These are phyloP conservation scores for Deroptyus accipitrinus DNA, from an alignment of 2,113 vertebrate species.

Conservation along the genomic window DNA sequence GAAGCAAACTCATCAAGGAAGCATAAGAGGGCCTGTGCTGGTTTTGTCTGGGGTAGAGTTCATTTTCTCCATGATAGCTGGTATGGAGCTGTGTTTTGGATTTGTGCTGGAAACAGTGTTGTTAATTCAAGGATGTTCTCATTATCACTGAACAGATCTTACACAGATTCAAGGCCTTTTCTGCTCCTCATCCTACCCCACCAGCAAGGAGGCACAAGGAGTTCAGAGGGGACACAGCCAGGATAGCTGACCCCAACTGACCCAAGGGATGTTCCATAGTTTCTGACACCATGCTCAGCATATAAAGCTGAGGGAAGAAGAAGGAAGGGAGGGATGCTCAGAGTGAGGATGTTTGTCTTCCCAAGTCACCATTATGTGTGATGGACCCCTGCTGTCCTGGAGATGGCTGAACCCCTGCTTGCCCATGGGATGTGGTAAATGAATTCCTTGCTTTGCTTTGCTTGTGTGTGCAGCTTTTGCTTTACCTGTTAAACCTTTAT, in stretches of 20 bases:
- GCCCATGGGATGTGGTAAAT: background rate
- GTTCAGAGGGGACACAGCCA: background rate
- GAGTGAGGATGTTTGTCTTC: background rate
- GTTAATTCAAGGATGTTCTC: background rate
- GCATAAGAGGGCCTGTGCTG: background rate
- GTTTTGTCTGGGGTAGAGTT: background rate
- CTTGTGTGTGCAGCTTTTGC: background rate
- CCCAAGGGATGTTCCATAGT: background rate
- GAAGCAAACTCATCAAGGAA: background rate
- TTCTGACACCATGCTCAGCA: background rate
- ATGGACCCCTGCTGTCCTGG: background rate
- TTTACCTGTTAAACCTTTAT: background rate
- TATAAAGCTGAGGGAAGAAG: background rate
- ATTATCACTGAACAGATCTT: background rate
- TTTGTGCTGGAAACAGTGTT: background rate
- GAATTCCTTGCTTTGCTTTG: background rate
- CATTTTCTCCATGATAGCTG: background rate
- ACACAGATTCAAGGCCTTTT: background rate
- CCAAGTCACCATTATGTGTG: background rate
- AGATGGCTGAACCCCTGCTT: background rate
- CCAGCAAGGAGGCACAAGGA: background rate
- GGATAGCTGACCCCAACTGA: background rate
- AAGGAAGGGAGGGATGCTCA: background rate
- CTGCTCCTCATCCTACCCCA: background rate
- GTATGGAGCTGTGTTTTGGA: background rate